phyloP scores from a whole-genome alignment of 2,113 vertebrate genomes.

The Calyptomena viridis region DNA sequence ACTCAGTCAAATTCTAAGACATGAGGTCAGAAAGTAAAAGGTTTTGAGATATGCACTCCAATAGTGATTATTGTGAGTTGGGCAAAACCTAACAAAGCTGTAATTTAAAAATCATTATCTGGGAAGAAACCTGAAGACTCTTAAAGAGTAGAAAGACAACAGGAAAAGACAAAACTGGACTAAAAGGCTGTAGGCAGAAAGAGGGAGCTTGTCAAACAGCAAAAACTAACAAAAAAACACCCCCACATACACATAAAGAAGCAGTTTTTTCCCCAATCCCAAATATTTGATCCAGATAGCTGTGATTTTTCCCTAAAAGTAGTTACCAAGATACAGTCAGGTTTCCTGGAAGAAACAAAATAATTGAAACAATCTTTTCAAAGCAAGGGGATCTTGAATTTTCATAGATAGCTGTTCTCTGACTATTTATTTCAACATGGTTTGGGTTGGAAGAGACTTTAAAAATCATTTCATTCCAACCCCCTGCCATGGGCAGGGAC shows the following conservation, averaged over 20 bases:
- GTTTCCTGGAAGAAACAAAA: background rate
- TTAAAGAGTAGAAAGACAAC: background rate
- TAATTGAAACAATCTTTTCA: background rate
- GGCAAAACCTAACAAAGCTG: background rate
- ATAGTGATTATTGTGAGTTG: background rate
- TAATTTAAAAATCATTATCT: background rate
- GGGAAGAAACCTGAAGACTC: background rate
- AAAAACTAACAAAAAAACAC: background rate
- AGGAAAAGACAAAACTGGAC: background rate
- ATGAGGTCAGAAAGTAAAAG: background rate
- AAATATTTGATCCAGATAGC: background rate
- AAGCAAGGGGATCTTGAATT: background rate
- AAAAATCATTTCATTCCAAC: background rate
- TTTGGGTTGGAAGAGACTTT: background rate
- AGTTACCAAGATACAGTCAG: background rate
- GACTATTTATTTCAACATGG: background rate
- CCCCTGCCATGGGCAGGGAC: background rate
- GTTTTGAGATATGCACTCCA: background rate
- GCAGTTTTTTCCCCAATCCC: background rate
- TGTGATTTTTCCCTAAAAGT: background rate
- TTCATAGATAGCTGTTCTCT: background rate
- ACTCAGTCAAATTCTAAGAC: background rate
- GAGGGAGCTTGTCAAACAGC: background rate
- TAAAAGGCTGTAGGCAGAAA: background rate
- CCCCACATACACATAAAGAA: background rate